Base-by-base conservation (phyloP, 1,140 invertebrate genomes). In the Drosophila ambigua region DNA sequence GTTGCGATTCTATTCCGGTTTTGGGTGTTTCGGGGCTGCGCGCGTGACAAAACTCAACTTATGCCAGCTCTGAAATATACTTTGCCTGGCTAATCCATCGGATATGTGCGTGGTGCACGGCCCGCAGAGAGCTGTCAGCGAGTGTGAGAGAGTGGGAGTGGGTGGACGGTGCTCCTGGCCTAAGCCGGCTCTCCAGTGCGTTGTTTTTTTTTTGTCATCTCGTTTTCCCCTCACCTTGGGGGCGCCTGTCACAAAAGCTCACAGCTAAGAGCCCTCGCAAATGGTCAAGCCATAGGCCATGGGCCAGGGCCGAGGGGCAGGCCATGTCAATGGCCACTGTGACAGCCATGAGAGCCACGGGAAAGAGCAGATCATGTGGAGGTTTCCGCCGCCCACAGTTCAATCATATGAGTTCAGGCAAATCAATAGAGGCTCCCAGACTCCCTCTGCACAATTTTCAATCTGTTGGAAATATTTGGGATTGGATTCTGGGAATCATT, bases 1-100 rank as follows among this genome's bases (percentile, higher is more conserved):
- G n/a, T 9, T 77, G 63, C 58, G 39, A 72, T 65, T 49, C 35
- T 43, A 55, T 65, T 58, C 59, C n/a, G 55, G 77, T 62, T 78
- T 81, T n/a, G 54, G 63, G 66, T 39, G 48, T 24, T 69, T 69
- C 44, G 35, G 35, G 11, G 4, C 11, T 39, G 13, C 11, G 71
- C 31, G 74, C 82, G 82, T 87, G 78, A 87, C 78, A 87, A 87
- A 87, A 87, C 71, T 78, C 82, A 82, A 87, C 83, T 82, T 85
- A 82, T 81, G 62, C 55, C 69, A 65, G 69, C 74, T 76, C 76
- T 69, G 62, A 68, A 75, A 78, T 81, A 72, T 65, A 59, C 72
- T 81, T 72, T 72, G 43, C 74, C 48, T 0, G 31, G 82, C 82
- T 87, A 82, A 87, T 82, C 82, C 45, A 20, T 8, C 23, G 45